Base-by-base conservation (phyloP, 2,888 invertebrate species). In the Xanthorhoe spadicearia region DNA sequence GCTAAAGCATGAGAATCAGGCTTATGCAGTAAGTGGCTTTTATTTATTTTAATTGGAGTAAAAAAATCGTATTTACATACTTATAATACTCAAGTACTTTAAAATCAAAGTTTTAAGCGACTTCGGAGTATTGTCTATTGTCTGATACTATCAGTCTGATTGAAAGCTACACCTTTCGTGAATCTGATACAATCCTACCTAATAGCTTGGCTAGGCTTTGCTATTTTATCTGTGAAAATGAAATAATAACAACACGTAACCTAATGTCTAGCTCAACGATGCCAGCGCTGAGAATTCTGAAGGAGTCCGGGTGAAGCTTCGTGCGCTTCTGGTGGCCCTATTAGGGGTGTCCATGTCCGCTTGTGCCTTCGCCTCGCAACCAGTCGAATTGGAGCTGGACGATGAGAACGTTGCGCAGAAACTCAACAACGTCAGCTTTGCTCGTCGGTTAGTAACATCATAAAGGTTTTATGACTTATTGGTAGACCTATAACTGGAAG, bases 311-410 rank as follows among this genome's bases (percentile, higher is more conserved):
- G 78, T 89, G 72, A 85, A 84, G 60, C 74, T 92, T 13, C 85
- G 90, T 3, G 90, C 92, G 2, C 78, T 93, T 10, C 74, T 92
- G 46, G 92, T 92, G 3, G 92, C 91, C 0, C 75, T 93, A 15
- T 81, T 93, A 2, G 92, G 92, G 0, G 82, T 93, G 23, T 92
- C 93, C 5, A 88, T 92, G 90, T 90, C 93, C 0, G 87, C 88
- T 32, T 92, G 92, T 52, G 92, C 92, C 1, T 87, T 91, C 63
- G 89, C 90, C 2, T 90, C 92, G 8, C 91, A 92, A 66, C 92
- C 92, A 0, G 88, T 89, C 5, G 92, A 93, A 67, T 73, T 92
- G 13, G 92, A 92, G 65, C 75, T 92, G 5, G 88, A 91, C 15
- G 91, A 92, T 56, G 90, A 91, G 6, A 91, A 92, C 17, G 89